These are phyloP conservation scores for Chionomys nivalis DNA, from an alignment of 2,113 vertebrate genomes.

Conservation along the genomic window DNA sequence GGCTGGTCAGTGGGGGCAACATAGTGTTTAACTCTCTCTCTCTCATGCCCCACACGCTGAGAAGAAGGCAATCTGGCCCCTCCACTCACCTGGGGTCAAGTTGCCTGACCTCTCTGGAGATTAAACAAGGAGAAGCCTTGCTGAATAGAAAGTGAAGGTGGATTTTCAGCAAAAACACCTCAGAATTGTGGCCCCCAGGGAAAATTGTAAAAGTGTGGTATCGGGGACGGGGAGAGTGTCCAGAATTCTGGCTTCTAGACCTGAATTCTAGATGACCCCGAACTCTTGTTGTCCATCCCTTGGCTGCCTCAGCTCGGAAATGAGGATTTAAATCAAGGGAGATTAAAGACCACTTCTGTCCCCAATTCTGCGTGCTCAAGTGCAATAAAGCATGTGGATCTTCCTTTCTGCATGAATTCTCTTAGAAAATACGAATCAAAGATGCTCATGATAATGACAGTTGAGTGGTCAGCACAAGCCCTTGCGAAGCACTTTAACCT, in stretches of 20 bases:
- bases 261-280: background rate
- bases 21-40: background rate
- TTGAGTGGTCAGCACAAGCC: background rate
- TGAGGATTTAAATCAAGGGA: background rate
- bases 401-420: constrained; percentile 7
- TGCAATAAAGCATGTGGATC: too few species aligned
- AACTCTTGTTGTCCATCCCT: background rate
- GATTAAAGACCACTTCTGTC: background rate
- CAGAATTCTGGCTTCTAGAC: background rate
- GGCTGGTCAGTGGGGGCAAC: background rate
- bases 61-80: background rate
- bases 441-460: background rate
- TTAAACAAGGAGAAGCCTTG: background rate
- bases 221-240: background rate
- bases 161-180: constrained; percentile 7
- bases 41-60: background rate
- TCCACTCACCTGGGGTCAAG: background rate
- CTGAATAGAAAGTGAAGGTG: background rate
- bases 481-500: background rate
- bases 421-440: constrained; percentile 47
- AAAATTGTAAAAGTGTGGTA: background rate
- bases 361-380: background rate
- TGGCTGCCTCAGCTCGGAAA: background rate
- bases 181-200: background rate
- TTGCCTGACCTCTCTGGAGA: background rate